Conservation (phyloP, 2,888 invertebrate species). For the Blomia tropicalis region DNA sequence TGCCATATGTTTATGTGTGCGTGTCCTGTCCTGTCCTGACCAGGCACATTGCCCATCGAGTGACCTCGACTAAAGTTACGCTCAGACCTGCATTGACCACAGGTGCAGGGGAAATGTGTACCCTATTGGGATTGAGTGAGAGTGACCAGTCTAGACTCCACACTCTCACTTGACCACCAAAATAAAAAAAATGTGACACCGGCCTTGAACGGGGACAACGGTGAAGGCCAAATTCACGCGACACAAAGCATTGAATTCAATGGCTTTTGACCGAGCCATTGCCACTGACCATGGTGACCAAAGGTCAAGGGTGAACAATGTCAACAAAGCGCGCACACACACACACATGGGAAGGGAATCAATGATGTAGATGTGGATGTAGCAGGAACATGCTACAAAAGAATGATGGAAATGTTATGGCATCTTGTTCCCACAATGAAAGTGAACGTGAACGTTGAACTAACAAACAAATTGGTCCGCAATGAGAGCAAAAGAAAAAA, state of each 20-base stretch:
- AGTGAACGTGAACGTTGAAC: not conserved
- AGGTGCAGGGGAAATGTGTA: not conserved
- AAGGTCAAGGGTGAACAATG: conserved; percentile 12
- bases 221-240: no score
- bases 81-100: not conserved
- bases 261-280: no score
- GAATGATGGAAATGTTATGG: no score
- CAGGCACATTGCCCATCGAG: not conserved
- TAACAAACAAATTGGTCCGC: not conserved
- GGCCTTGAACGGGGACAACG: conserved; percentile 6
- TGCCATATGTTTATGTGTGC: conserved; percentile 3
- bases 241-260: no score
- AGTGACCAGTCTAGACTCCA: conserved; percentile 2
- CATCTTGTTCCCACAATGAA: not conserved
- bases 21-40: no score
- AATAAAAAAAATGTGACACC: no score
- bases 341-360: not conserved
- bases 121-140: not conserved
- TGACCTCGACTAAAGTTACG: not conserved
- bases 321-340: not conserved
- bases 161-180: no score
- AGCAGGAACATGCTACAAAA: no score
- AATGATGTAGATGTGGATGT: no score
- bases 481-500: not conserved
- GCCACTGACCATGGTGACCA: conserved; percentile 7